Evolutionary conservation across 2,888 invertebrate genomes (phyloP), one percentile per base, ranked within the genome.

Genomic region (Geophilus truncorum): DNA sequence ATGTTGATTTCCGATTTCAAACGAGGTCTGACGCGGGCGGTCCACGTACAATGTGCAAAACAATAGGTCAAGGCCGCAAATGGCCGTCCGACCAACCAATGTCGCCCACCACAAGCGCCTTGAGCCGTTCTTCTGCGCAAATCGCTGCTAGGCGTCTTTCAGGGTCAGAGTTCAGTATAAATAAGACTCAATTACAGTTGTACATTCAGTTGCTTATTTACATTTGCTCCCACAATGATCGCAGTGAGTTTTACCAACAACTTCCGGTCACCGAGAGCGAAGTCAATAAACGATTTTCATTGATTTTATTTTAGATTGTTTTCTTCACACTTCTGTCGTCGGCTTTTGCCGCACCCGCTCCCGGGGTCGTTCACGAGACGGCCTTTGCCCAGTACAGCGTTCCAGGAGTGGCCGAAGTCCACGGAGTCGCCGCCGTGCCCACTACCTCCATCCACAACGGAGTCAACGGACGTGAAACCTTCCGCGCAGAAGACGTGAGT

Each of bases 401-500:
- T 0, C 25, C 51, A 23, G 34, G 34, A 4, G 36, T 25, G 2
- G 78, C 40, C 3, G 57, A 62, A 23, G 34, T 36, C 40, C 40
- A 30, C 40, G 79, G 25, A 7, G 32, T 34, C 57, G 51, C 28
- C 28, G 79, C 57, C 7, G 79, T 32, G 7, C 57, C 79, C 1
- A 25, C 51, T 1, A n/a, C 79, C 0, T 10, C 21, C 28, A n/a
- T 34, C 18, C 45, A 28, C 25, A 18, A 25, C 7, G 79, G 57
- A 15, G 34, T 51, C 0, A 79, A 79, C 57, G 12, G n/a, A 51
- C 79, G 79, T 15, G 79, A 79, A 51, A 57, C 21, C 30, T 79
- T 51, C 79, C 79, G 79, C 15, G 57, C 79, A 5, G 57, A 79
- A 57, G 79, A 79, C 15, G 79, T 79, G 57, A 57, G 78, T 78